A percentile compares a stretch with the other conserved stretches of the same genome.
Evolutionary conservation across 64 coral and sea anemone species (phyloP).

Genomic region (Anthopleura sola): DNA sequence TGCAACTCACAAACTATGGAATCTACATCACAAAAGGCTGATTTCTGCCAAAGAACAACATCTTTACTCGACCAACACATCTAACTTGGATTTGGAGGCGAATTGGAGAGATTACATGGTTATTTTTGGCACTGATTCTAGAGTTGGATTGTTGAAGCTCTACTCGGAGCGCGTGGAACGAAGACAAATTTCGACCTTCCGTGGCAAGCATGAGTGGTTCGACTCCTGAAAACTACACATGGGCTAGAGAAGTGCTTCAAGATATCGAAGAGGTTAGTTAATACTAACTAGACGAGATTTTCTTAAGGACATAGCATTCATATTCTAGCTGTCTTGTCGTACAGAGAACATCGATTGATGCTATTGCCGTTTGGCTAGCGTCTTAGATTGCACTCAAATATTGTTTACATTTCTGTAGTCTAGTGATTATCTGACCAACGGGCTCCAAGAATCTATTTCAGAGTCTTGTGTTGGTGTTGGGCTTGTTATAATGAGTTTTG

Average conservation of each 20-base stretch:
- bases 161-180: conserved; percentile 1
- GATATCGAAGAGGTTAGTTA: conserved; percentile 42
- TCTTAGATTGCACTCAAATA: background rate
- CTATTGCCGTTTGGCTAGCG: background rate
- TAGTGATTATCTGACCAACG: background rate
- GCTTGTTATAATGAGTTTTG: background rate
- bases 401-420: conserved; percentile 8
- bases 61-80: background rate
- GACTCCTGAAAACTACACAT: conserved; percentile 19
- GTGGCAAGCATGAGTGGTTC: background rate
- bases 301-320: background rate
- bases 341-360: background rate
- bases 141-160: background rate
- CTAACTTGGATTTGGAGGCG: background rate
- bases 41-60: background rate
- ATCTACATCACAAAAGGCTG: background rate
- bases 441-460: background rate
- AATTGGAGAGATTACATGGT: background rate
- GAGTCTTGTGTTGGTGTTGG: background rate
- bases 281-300: conserved; percentile 23
- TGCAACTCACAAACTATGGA: conserved; percentile 12
- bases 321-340: conserved; percentile 1
- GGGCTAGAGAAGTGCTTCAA: conserved; percentile 48
- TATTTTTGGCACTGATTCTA: background rate
- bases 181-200: background rate